Conservation (phyloP, 2,113 vertebrate genomes). For the Pluvialis apricaria region DNA sequence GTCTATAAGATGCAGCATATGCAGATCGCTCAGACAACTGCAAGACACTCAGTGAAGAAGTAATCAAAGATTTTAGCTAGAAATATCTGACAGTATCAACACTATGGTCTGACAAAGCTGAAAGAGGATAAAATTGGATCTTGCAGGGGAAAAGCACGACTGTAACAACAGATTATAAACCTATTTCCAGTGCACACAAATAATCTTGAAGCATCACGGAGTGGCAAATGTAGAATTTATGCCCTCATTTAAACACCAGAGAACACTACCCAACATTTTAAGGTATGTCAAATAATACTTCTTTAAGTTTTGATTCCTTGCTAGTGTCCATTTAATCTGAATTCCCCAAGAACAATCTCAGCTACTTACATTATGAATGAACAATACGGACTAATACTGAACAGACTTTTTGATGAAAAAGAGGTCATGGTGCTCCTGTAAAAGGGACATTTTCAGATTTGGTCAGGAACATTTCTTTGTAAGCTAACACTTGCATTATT, state of each 20-base stretch:
- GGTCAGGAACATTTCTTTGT: neutral
- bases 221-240: neutral
- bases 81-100: neutral
- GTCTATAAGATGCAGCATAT: neutral
- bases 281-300: neutral
- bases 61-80: neutral
- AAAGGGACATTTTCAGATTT: slow-evolving; percentile 16
- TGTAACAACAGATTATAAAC: neutral
- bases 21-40: neutral
- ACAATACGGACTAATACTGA: neutral
- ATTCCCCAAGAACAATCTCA: neutral
- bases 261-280: neutral
- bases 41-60: neutral
- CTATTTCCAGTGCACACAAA: neutral
- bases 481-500: slow-evolving; percentile 30
- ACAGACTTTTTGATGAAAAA: neutral
- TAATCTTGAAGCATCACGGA: neutral
- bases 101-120: neutral
- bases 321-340: neutral
- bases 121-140: neutral
- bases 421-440: neutral
- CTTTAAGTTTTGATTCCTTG: neutral
- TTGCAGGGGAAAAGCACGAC: neutral
- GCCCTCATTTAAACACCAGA: neutral
- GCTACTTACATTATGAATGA: neutral